Base-by-base conservation (phyloP, 2,113 vertebrate species). In the Mionectes macconnelli region DNA sequence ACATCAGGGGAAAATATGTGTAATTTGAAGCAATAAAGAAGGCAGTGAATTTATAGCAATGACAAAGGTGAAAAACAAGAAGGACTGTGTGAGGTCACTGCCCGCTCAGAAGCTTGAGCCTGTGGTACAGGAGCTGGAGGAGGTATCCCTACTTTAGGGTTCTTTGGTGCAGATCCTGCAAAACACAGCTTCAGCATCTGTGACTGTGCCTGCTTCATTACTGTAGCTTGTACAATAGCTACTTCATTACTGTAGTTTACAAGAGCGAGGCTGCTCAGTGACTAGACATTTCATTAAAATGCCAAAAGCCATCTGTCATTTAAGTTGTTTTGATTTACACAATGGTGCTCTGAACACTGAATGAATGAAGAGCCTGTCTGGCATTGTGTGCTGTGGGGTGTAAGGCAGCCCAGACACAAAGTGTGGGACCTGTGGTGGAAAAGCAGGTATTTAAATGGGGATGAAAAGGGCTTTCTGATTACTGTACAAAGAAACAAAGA, bases 261-360 rank as follows among this genome's bases (percentile, higher is more conserved):
- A 84, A n/a, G 47, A 91, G 42, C 6, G 56, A 66, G 45, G 66
- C 55, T 74, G 37, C 60, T 68, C 53, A 4, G 42, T n/a, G 56
- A 84, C 42, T 20, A 66, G 85, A 53, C 56, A 19, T 87, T 81
- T 91, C 84, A 93, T 77, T 90, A 89, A 84, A 81, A 50, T 78
- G 84, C 44, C 86, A 80, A 53, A 80, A 92, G 49, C 73, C 87
- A 74, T 69, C 80, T 93, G 89, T 67, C 73, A 59, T 67, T 89
- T 89, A 84, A 42, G 30, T 53, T 74, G 87, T 92, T 94, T 94
- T 87, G 77, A 55, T 95, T 57, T 55, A 47, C 66, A 78, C 73
- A 77, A 5, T 47, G 60, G 77, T 69, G 39, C 68, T 53, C 15
- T 63, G 80, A 93, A 30, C 6, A 0, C 10, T 4, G 14, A 59